Conservation (phyloP, 37 sponge, comb jelly and placozoan species). For the Crambe crambe region DNA sequence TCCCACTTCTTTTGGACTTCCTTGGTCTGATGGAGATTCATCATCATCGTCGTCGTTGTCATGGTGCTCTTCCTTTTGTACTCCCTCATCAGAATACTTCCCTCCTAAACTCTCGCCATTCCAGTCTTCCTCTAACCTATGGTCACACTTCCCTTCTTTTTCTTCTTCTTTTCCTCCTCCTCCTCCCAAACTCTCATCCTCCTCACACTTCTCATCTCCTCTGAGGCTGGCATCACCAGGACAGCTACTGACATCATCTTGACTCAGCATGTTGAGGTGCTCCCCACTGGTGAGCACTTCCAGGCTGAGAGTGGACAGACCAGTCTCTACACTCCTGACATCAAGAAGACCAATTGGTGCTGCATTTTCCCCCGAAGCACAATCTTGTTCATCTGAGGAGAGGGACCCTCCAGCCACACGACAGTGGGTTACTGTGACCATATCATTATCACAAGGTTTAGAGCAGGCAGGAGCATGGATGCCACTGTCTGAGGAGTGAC, state of each 20-base stretch:
- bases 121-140: too few species aligned
- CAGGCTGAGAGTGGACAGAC: conserved; percentile 24
- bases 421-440: neutral
- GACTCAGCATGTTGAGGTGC: conserved; percentile 9
- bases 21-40: too few species aligned
- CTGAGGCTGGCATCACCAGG: neutral
- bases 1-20: too few species aligned
- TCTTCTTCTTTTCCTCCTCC: neutral
- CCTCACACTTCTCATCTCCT: neutral
- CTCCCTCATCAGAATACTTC: neutral
- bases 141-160: too few species aligned
- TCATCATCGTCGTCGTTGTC: too few species aligned
- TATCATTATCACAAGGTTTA: neutral
- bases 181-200: neutral
- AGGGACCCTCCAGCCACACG: neutral
- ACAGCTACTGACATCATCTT: neutral
- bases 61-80: too few species aligned
- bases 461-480: neutral
- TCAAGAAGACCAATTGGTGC: neutral
- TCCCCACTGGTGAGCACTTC: conserved; percentile 27
- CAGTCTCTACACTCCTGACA: neutral
- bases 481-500: conserved; percentile 6
- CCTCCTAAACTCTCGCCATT: neutral
- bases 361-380: neutral
- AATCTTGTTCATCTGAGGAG: neutral